phyloP scores from a whole-genome alignment of 2,888 invertebrate species.

The Caenorhabditis panamensis region DNA sequence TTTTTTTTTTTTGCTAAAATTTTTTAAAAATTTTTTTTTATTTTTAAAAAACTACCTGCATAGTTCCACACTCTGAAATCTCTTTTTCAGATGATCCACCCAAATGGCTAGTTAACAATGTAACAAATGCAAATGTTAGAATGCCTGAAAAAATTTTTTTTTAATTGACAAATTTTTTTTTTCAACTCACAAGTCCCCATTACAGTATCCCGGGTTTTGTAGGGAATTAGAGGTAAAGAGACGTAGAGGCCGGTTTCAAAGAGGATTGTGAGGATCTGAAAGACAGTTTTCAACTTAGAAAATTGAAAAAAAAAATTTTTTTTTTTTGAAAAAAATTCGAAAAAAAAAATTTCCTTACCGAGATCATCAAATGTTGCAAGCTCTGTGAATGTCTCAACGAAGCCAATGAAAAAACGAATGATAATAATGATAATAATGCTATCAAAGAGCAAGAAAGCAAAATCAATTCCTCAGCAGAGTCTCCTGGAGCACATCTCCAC shows the following conservation, averaged over 20 bases:
- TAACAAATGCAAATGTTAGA: slow-evolving; percentile 59
- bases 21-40: not conserved
- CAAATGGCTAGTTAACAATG: slow-evolving; percentile 45
- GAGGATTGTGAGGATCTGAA: slow-evolving; percentile 61
- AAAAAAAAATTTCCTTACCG: slow-evolving; percentile 27
- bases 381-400: slow-evolving; percentile 62
- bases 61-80: slow-evolving; percentile 31
- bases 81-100: slow-evolving; percentile 26
- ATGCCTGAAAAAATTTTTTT: slow-evolving; percentile 43
- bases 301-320: no score
- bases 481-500: slow-evolving; percentile 71
- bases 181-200: slow-evolving; percentile 59
- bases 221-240: slow-evolving; percentile 61
- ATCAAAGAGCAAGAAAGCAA: slow-evolving; percentile 62
- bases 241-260: slow-evolving; percentile 64
- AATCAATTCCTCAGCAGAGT: slow-evolving; percentile 44
- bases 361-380: slow-evolving; percentile 67
- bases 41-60: slow-evolving; percentile 39
- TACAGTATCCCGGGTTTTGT: slow-evolving; percentile 61
- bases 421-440: slow-evolving; percentile 56
- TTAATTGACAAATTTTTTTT: not conserved
- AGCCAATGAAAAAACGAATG: slow-evolving; percentile 66
- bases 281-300: no score
- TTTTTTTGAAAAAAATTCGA: not conserved
- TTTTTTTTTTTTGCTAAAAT: no score